Conservation (phyloP, 2,797 vertebrate genomes). For the Mionectes olivaceus region DNA sequence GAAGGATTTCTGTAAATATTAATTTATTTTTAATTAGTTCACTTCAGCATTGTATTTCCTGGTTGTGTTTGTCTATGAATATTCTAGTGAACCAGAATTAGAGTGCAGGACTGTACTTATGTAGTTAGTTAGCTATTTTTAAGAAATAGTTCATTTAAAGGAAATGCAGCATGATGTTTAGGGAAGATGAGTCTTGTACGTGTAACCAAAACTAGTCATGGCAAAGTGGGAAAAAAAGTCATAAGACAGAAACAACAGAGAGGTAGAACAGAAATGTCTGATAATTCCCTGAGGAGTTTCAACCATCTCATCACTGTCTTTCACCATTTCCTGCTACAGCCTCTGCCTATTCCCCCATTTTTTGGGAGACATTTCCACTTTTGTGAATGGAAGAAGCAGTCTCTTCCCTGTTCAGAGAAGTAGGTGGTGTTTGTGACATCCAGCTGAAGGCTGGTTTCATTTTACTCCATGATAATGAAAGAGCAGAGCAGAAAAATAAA, state of each 20-base stretch:
- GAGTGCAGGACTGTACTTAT: neutral
- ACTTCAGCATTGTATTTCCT: neutral
- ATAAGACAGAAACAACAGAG: neutral
- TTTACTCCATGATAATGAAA: neutral
- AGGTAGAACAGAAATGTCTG: neutral
- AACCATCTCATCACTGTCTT: neutral
- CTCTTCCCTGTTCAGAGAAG: neutral
- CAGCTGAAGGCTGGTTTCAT: neutral
- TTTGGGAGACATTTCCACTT: neutral
- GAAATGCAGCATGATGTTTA: neutral
- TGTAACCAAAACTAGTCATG: neutral
- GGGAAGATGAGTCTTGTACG: neutral
- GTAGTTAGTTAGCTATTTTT: neutral
- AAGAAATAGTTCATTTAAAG: neutral
- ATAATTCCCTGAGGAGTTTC: neutral
- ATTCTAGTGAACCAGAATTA: neutral
- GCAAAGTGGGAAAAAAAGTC: neutral
- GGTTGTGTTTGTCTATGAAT: neutral
- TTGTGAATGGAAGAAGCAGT: neutral
- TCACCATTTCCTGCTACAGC: neutral
- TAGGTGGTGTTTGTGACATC: neutral
- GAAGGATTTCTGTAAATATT: neutral
- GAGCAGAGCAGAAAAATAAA: neutral
- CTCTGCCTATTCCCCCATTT: neutral
- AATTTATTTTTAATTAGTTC: neutral